Conservation (phyloP, 2,113 vertebrate genomes). For the Zosterops lateralis region DNA sequence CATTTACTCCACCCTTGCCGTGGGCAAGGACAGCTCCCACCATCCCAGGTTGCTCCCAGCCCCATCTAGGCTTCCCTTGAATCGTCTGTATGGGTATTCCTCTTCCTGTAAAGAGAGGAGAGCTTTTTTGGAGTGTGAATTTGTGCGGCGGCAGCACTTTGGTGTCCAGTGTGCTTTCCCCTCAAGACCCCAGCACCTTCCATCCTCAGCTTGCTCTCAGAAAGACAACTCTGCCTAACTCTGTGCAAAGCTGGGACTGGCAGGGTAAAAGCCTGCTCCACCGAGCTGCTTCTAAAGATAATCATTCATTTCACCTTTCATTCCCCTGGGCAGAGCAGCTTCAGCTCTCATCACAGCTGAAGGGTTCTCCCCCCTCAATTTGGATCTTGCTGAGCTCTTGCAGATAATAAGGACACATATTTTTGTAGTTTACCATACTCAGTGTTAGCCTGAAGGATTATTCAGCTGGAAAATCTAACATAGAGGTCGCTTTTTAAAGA, state of each 20-base stretch:
- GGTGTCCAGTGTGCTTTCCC: background rate
- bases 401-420: background rate
- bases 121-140: background rate
- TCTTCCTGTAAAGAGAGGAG: rapidly evolving
- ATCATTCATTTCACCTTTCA: background rate
- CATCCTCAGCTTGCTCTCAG: background rate
- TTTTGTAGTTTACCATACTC: background rate
- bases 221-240: background rate
- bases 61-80: background rate
- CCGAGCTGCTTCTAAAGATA: background rate
- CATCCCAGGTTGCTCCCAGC: rapidly evolving
- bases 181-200: background rate
- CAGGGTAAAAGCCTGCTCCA: background rate
- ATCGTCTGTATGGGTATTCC: rapidly evolving
- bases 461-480: background rate
- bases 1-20: background rate
- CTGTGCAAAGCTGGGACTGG: background rate
- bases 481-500: background rate
- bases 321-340: background rate
- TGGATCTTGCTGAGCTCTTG: background rate
- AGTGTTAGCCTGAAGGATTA: background rate
- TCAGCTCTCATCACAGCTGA: background rate
- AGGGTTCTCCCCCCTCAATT: background rate
- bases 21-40: background rate
- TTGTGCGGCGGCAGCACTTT: background rate